phyloP scores from a whole-genome alignment of 2,113 vertebrate species.

The Sarotherodon lohbergeri region DNA sequence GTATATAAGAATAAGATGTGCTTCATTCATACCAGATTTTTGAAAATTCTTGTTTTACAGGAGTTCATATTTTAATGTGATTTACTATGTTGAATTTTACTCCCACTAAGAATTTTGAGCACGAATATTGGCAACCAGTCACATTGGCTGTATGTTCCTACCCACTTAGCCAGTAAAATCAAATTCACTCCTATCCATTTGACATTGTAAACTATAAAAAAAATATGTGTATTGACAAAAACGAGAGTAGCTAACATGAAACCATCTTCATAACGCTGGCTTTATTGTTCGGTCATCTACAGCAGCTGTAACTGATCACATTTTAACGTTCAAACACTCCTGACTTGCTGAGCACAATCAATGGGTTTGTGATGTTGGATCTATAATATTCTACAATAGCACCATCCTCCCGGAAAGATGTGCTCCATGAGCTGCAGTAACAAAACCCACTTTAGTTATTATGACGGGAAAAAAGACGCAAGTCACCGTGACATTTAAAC shows the following conservation, averaged over 20 bases:
- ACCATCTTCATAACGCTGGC: neutral
- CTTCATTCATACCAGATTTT: neutral
- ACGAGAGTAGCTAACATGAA: neutral
- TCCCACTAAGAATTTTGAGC: neutral
- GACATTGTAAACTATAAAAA: neutral
- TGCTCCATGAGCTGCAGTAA: neutral
- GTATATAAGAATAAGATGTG: neutral
- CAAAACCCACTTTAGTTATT: neutral
- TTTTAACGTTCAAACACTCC: neutral
- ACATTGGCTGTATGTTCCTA: neutral
- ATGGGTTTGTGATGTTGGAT: neutral
- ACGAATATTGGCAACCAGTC: neutral
- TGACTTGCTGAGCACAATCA: neutral
- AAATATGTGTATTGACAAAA: neutral
- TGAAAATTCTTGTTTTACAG: neutral
- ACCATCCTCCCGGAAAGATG: neutral
- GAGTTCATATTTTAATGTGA: neutral
- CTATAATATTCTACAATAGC: neutral
- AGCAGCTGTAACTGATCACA: neutral
- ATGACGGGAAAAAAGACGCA: neutral
- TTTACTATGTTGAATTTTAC: neutral
- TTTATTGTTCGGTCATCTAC: neutral
- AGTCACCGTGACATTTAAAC: neutral
- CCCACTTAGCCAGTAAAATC: neutral
- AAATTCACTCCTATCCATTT: neutral